phyloP scores from a whole-genome alignment of 2,888 invertebrate species.

The Alviniconcha strummeri region DNA sequence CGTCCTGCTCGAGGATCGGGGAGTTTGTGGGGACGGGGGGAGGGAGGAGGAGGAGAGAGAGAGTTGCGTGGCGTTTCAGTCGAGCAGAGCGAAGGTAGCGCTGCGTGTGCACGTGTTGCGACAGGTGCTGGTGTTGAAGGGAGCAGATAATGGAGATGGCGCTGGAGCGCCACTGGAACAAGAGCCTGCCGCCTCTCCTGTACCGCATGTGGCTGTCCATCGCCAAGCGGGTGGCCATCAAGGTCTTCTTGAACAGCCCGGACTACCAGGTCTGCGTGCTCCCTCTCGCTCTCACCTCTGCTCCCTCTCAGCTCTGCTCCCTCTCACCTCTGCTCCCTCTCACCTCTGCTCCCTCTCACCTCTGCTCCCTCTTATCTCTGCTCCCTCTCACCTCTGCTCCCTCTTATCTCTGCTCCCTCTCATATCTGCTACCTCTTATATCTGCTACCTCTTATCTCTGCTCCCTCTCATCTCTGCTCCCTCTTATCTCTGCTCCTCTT shows the following conservation, averaged over 20 bases:
- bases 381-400: background rate
- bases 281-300: background rate
- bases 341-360: too few relatives aligned
- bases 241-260: conserved; percentile 23
- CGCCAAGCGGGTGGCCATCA: conserved; percentile 30
- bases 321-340: background rate
- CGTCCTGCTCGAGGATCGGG: background rate
- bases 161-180: background rate
- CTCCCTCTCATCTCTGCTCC: too few relatives aligned
- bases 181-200: conserved; percentile 19
- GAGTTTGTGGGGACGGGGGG: background rate
- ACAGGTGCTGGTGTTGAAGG: conserved; percentile 14
- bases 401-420: background rate
- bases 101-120: background rate
- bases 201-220: conserved; percentile 27
- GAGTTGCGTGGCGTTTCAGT: background rate
- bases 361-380: too few relatives aligned
- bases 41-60: background rate
- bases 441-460: too few relatives aligned
- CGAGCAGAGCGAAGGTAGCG: background rate
- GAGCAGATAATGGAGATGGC: conserved; percentile 22
- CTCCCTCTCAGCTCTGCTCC: background rate
- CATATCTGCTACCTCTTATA: too few relatives aligned
- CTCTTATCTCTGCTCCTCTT: too few relatives aligned
- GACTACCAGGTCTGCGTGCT: conserved; percentile 6